Evolutionary conservation across 2,113 vertebrate species (phyloP), one percentile per base, ranked within the genome.

Genomic region (Sclerurus mexicanus): DNA sequence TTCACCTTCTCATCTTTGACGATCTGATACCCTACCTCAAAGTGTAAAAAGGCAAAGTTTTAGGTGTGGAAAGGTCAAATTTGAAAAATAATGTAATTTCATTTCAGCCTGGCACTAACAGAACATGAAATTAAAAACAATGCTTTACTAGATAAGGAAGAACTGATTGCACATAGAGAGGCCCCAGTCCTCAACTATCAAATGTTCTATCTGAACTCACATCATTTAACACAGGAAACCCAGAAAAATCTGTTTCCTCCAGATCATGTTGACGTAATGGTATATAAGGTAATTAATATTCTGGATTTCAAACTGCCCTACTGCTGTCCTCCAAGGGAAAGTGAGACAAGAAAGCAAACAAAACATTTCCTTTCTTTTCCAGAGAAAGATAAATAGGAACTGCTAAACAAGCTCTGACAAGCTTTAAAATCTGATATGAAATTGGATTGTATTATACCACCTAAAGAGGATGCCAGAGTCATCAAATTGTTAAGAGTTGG

Each of bases 161-260:
- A 94, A 83, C 18, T 39, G 49, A n/a, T 7, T 63, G 27, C 27
- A 39, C 27, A 37, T 60, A 58, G 47, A 68, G 68, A 52, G 66
- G 75, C 55, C 67, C 12, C 6, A 56, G 72, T 93, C 59, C 33
- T 69, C 55, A 93, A 27, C 63, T 92, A 71, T 81, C 72, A 53
- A 50, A 50, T 88, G 64, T 88, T 67, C 55, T 90, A 53, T 87
- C 83, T 89, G 86, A 88, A 80, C 50, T 27, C 76, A 74, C 50
- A 62, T 53, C 25, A 50, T 74, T 93, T 83, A 67, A 27, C 93
- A 77, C 79, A 95, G 96, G 94, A 97, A 95, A 93, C 76, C 23
- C 76, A 77, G 94, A 94, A 94, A 96, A 94, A 94, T 90, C 87
- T 97, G 92, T 96, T 97, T 97, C 95, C 95, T 97, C 27, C 50